These are phyloP conservation scores for Gymnoscopelus braueri DNA, from an alignment of 2,797 vertebrate genomes.

Conservation along the genomic window DNA sequence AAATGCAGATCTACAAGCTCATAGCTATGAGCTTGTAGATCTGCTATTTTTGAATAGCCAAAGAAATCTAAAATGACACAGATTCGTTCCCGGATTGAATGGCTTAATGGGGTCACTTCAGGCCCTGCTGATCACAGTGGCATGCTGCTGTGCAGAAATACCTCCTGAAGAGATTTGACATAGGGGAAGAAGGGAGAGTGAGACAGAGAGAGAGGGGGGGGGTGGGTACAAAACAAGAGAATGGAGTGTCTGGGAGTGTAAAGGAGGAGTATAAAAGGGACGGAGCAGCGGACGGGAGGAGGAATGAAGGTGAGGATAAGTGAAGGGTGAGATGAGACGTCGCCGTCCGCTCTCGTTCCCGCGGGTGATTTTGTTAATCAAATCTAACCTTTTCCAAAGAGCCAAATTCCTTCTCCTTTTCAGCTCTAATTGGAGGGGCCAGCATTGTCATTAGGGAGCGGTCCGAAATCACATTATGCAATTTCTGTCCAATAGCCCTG, in stretches of 20 bases:
- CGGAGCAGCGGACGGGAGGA: too few relatives aligned
- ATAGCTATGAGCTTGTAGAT: too few relatives aligned
- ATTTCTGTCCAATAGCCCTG: constrained; percentile 55
- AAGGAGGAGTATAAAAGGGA: too few relatives aligned
- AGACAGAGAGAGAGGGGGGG: not conserved
- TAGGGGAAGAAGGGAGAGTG: constrained; percentile 18
- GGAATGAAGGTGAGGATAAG: too few relatives aligned
- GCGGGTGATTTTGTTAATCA: constrained; percentile 52
- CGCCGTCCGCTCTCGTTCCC: not conserved
- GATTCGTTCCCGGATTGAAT: too few relatives aligned
- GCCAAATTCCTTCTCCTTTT: constrained; percentile 55
- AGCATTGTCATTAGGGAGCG: constrained; percentile 59
- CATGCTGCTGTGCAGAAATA: constrained; percentile 28
- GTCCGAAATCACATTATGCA: constrained; percentile 61
- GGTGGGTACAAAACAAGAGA: not conserved
- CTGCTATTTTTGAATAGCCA: too few relatives aligned
- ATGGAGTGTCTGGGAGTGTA: not conserved
- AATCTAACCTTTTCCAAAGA: constrained; percentile 61
- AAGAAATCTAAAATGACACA: too few relatives aligned
- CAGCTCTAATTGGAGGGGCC: constrained; percentile 61
- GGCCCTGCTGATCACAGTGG: constrained; percentile 37
- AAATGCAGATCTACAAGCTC: too few relatives aligned
- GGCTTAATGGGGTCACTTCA: constrained; percentile 20
- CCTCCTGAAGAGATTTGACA: constrained; percentile 56
- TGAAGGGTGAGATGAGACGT: too few relatives aligned